phyloP scores from a whole-genome alignment of 2,113 vertebrate genomes.

The Anguilla japonica region DNA sequence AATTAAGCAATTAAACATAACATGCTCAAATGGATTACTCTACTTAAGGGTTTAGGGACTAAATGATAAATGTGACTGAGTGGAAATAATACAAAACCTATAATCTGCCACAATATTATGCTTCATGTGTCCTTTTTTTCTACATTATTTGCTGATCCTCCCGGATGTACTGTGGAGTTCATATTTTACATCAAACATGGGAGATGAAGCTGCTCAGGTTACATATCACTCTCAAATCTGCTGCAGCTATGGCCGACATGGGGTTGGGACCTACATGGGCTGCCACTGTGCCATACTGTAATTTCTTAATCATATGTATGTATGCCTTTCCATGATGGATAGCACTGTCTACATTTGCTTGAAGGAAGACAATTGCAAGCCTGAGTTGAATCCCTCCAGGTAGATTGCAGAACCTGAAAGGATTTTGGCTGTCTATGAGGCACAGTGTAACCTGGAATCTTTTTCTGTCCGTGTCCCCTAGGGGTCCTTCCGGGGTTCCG shows the following conservation, averaged over 20 bases:
- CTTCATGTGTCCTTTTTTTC: no score
- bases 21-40: no score
- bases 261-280: neutral
- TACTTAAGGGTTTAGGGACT: no score
- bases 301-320: neutral
- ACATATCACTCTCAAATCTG: neutral
- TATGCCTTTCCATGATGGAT: neutral
- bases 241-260: neutral
- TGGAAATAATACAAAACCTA: neutral
- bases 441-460: neutral
- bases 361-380: neutral
- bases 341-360: neutral
- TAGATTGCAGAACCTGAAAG: no score
- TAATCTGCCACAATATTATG: neutral
- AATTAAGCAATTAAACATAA: no score
- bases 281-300: neutral
- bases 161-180: no score
- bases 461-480: constrained; percentile 34
- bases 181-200: no score
- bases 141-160: no score
- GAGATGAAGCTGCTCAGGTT: no score
- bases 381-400: no score
- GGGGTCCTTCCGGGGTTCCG: constrained; percentile 74
- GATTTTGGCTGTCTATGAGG: neutral
- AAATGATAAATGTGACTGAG: no score